Base-by-base conservation (phyloP, 2,888 invertebrate genomes). In the Sclerodermus sp. region DNA sequence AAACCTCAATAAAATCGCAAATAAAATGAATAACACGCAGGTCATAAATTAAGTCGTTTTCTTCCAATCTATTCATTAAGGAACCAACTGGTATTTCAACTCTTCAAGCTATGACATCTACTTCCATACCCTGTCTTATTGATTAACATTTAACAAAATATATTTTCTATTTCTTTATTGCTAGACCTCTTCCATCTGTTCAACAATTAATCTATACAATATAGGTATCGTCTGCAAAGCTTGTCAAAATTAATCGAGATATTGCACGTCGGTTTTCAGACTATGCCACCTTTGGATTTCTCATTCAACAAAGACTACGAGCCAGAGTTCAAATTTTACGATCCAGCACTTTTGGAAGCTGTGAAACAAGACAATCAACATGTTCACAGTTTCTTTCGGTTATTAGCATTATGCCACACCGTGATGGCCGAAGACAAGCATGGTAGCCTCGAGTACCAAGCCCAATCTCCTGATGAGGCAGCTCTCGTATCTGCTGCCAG, bases 401-500 rank as follows among this genome's bases (percentile, higher is more conserved):
- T 97, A 49, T 83, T 99, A 59, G 93, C 98, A 1, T 83, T 99
- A 30, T 99, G 99, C 77, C 99, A 99, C 77, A 99, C 99, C 1
- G 98, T 99, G 45, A 99, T 99, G 98, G 93, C 97, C 0, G 96
- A 94, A 72, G 88, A 89, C 66, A 90, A 91, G 71, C 87, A 89
- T 64, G 91, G 91, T 69, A 83, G 85, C 68, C 81, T 93, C 56
- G 87, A 89, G 71, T 92, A 92, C 78, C 95, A 93, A 81, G 98
- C 99, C 15, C 98, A 99, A 79, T 97, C 96, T 53, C 99, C 99
- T 0, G 99, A 99, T 79, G 99, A 99, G 79, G 89, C 93, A 40
- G 99, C 99, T 1, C 83, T 99, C 31, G 98, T 98, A 15, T 93
- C 96, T 10, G 98, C 99, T 1, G 98, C 99, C 2, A 85, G 98